phyloP scores from a whole-genome alignment of 1,140 invertebrate genomes.

The Megalonaias nervosa region DNA sequence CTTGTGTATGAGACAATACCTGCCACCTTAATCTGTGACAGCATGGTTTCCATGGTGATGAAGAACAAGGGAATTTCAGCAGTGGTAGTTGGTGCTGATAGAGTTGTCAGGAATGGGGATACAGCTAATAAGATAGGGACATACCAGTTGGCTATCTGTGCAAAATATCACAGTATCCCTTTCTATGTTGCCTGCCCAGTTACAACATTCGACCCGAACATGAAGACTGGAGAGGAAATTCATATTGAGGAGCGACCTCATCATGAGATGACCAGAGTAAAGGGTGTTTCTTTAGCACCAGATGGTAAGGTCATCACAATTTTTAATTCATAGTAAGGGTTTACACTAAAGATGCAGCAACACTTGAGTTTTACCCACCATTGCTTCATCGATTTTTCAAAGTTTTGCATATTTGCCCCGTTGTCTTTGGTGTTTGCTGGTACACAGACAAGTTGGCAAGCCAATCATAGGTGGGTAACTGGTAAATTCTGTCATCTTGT shows the following conservation, averaged over 20 bases:
- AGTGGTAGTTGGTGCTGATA: conserved; percentile 72
- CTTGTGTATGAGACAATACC: conserved; percentile 94
- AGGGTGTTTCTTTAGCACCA: conserved; percentile 87
- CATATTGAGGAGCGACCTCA: conserved; percentile 94
- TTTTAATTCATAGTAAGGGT: too few species aligned
- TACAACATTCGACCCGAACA: conserved; percentile 90
- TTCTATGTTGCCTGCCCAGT: conserved; percentile 97
- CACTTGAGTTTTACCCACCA: too few species aligned
- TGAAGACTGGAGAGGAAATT: conserved; percentile 87
- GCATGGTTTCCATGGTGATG: conserved; percentile 94
- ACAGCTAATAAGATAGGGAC: conserved; percentile 99
- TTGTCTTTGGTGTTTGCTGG: too few species aligned
- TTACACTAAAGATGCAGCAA: too few species aligned
- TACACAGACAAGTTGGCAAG: too few species aligned
- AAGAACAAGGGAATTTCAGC: conserved; percentile 75
- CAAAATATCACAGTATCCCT: conserved; percentile 91
- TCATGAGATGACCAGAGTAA: conserved; percentile 91
- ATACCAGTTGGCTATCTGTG: conserved; percentile 92
- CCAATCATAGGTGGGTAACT: too few species aligned
- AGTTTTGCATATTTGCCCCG: too few species aligned
- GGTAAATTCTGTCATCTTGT: too few species aligned
- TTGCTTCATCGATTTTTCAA: too few species aligned
- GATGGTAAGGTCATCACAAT: conserved; percentile 73
- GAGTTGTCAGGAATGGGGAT: conserved; percentile 94
- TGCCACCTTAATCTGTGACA: conserved; percentile 93